These are phyloP conservation scores for Belonocnema kinseyi DNA, from an alignment of 1,140 invertebrate genomes.

Conservation along the genomic window DNA sequence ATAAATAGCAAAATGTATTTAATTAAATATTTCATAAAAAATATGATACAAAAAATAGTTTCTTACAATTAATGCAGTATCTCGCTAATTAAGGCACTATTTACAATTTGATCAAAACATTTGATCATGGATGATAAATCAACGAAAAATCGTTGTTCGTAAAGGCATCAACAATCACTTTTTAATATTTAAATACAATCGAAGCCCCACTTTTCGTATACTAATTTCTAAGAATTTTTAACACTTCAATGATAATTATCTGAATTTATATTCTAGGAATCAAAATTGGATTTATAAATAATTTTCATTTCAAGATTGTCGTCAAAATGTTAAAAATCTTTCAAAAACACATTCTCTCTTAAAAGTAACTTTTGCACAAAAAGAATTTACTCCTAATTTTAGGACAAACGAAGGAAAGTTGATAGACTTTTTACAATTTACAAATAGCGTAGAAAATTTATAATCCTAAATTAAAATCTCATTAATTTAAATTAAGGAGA, in stretches of 20 bases:
- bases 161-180: conserved; percentile 5
- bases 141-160: conserved; percentile 1
- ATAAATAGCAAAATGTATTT: conserved; percentile 68
- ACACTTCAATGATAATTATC: not conserved
- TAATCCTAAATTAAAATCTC: too few species aligned
- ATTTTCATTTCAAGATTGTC: not conserved
- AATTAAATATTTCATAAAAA: conserved; percentile 70
- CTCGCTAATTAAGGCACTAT: conserved; percentile 67
- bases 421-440: too few species aligned
- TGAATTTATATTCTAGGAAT: not conserved
- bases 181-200: not conserved
- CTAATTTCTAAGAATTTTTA: not conserved
- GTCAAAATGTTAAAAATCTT: not conserved
- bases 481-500: too few species aligned
- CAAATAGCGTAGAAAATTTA: too few species aligned
- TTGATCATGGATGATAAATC: not conserved
- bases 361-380: conserved; percentile 6
- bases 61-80: conserved; percentile 52
- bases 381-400: not conserved
- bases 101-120: conserved; percentile 50
- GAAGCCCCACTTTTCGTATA: not conserved
- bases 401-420: not conserved
- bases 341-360: not conserved
- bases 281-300: too few species aligned
- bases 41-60: conserved; percentile 67